Base-by-base conservation (phyloP, 2,113 vertebrate genomes). In the Emydura subglobosa region DNA sequence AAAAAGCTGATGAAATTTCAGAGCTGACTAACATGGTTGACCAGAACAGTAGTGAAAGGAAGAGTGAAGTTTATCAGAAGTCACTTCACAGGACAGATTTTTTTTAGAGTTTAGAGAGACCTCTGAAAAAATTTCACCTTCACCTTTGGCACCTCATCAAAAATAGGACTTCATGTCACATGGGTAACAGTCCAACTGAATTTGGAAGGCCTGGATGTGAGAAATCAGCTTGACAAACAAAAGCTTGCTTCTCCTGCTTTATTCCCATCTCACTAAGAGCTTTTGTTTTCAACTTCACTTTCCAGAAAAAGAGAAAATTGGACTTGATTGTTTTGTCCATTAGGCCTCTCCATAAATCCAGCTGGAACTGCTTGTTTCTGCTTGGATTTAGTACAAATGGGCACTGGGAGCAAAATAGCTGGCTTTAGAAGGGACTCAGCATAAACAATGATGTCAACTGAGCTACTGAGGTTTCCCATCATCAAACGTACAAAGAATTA, bases 61-160 rank as follows among this genome's bases (percentile, higher is more conserved):
- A 94, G 59, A 94, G 24, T 81, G 39, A 86, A 84, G 49, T 85
- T 92, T 96, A 94, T 95, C 95, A 95, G 47, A 95, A 88, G 82
- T 96, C 95, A 97, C 79, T 68, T 84, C 87, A 82, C 44, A 95
- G 59, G 89, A 91, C 39, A 92, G 91, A 72, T 94, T 97, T 95
- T 97, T 84, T 91, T 97, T 96, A 91, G 72, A 79, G 79, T 90
- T 98, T 94, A 78, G 49, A 96, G 86, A 97, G 95, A 74, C 14
- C 85, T 89, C 94, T 95, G 82, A 95, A 96, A 96, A 93, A 96
- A 94, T 88, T 90, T 94, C 55, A 83, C 24, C 47, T 94, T 97
- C 90, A 93, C 79, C 85, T 97, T 96, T 97, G n/a, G 17, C 85
- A 68, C 61, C 83, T 93, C 91, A 39, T 54, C 91, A 83, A 92